Conservation (phyloP, 2,113 vertebrate genomes). For the Sinocyclocheilus rhinocerous region DNA sequence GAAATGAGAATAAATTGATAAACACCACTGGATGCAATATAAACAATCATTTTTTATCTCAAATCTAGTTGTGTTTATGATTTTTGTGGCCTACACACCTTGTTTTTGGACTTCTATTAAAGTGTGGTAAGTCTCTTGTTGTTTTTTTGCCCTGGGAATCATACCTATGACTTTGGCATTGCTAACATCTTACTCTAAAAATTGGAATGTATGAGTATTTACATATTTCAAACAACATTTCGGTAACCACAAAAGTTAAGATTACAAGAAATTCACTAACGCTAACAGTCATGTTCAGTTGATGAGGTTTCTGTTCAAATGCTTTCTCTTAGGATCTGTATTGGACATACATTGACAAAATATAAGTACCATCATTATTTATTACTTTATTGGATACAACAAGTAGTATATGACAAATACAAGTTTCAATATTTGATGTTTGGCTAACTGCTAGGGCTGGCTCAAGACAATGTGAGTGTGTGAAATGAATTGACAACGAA, state of each 20-base stretch:
- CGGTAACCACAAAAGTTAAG: not conserved
- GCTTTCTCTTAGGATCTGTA: too few species aligned
- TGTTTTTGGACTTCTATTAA: not conserved
- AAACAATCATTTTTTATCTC: not conserved
- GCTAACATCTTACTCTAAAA: not conserved
- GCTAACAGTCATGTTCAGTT: not conserved
- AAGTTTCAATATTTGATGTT: not conserved
- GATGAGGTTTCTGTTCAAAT: not conserved
- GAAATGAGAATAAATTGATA: not conserved
- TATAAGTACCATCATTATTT: too few species aligned
- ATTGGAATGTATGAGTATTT: not conserved
- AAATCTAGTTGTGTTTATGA: not conserved
- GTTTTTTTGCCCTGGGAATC: not conserved
- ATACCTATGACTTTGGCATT: not conserved
- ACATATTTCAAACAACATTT: not conserved
- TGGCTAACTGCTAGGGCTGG: not conserved
- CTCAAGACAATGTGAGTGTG: too few species aligned
- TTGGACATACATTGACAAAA: too few species aligned
- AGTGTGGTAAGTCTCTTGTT: not conserved
- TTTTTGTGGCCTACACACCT: not conserved
- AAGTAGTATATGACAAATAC: too few species aligned
- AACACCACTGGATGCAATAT: not conserved
- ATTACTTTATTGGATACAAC: too few species aligned
- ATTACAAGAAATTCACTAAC: not conserved
- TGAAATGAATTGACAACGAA: not conserved